phyloP scores from a whole-genome alignment of 1,140 invertebrate genomes.

The Bombus terrestris region DNA sequence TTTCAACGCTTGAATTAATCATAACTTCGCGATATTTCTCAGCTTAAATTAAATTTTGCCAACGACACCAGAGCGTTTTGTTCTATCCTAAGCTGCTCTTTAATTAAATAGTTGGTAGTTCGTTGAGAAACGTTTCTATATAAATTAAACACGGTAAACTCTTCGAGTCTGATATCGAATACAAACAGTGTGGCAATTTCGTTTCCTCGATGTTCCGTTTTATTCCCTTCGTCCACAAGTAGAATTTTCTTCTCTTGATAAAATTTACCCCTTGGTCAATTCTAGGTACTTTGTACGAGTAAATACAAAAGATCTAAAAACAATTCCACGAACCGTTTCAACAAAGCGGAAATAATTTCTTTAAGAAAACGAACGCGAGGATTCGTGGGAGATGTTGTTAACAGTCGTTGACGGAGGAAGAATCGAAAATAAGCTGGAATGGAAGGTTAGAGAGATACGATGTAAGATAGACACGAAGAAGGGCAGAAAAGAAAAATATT shows the following conservation, averaged over 20 bases:
- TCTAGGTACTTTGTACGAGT: background rate
- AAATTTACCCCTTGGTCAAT: constrained; percentile 11
- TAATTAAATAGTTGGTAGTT: constrained; percentile 28
- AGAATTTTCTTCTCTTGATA: background rate
- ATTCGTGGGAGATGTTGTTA: background rate
- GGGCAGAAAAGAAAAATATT: constrained; percentile 32
- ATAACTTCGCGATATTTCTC: constrained; percentile 23
- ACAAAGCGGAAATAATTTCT: constrained; percentile 17
- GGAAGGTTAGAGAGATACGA: background rate
- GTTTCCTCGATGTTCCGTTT: background rate
- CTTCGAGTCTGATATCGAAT: constrained; percentile 2
- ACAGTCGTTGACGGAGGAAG: background rate
- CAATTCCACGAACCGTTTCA: background rate
- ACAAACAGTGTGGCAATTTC: constrained; percentile 3
- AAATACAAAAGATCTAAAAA: background rate
- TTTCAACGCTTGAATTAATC: constrained; percentile 17
- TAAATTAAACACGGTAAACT: constrained; percentile 26
- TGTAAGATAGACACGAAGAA: background rate
- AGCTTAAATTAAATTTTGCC: constrained; percentile 25
- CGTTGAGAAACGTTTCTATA: constrained; percentile 16
- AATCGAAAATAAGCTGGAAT: background rate
- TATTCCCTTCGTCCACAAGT: background rate
- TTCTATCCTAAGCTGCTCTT: constrained; percentile 9
- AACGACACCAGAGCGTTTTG: background rate
- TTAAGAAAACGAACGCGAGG: background rate